Evolutionary conservation across 2,888 invertebrate species (phyloP).

Genomic region (Dasysyrphus tricinctus): DNA sequence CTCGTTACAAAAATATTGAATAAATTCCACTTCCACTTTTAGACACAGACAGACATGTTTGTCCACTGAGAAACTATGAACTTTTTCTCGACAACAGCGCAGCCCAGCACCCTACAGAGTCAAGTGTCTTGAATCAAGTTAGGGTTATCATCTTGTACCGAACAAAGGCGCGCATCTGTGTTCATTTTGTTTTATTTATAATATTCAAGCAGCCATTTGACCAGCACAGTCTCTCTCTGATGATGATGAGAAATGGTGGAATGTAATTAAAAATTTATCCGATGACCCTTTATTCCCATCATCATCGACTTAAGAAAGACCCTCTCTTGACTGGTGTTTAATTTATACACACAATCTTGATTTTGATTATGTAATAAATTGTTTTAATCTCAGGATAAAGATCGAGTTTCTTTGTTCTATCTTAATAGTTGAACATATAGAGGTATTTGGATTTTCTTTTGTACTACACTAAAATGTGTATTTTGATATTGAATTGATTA

Average conservation of each 20-base stretch:
- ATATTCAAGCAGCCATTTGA: constrained; percentile 18
- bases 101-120: not conserved
- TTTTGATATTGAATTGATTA: constrained; percentile 30
- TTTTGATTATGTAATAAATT: constrained; percentile 58
- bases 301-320: not conserved
- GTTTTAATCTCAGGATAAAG: constrained; percentile 41
- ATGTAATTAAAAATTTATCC: constrained; percentile 30
- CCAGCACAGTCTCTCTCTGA: not conserved
- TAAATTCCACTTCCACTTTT: constrained; percentile 1
- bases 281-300: constrained; percentile 34
- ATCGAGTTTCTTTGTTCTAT: constrained; percentile 40
- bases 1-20: constrained; percentile 7
- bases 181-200: constrained; percentile 13
- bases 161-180: constrained; percentile 28
- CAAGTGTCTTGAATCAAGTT: constrained; percentile 29
- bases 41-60: constrained; percentile 3
- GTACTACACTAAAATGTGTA: constrained; percentile 8
- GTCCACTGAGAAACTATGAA: constrained; percentile 7
- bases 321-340: constrained; percentile 36
- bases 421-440: constrained; percentile 1
- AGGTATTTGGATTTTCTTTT: constrained; percentile 8
- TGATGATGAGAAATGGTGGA: constrained; percentile 5
- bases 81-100: not conserved
- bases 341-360: constrained; percentile 59
- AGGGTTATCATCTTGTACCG: constrained; percentile 22